A percentile compares a stretch with the other conserved stretches of the same genome.
Evolutionary conservation across 2,888 invertebrate genomes (phyloP).

Genomic region (Conus canariensis): DNA sequence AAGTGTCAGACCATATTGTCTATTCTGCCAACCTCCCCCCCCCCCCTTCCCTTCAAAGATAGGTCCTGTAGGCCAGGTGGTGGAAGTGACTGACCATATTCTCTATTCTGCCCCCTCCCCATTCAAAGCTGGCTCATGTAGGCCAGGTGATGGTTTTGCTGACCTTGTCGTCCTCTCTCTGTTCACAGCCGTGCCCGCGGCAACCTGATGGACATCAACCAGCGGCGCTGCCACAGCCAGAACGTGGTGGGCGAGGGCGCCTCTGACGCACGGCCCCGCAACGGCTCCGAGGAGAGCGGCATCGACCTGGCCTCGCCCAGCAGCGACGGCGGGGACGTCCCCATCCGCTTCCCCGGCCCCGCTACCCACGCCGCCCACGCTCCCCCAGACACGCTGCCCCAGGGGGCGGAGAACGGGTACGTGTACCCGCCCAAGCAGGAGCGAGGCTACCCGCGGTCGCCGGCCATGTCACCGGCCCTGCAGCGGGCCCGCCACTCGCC

Average conservation of each 20-base stretch:
- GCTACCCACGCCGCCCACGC: background rate
- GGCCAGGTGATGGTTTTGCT: background rate
- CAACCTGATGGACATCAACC: conserved; percentile 82
- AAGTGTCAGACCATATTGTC: no score
- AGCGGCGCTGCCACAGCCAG: conserved; percentile 63
- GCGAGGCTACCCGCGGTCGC: conserved; percentile 47
- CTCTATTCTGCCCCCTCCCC: no score
- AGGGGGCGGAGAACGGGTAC: background rate
- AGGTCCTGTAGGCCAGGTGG: no score
- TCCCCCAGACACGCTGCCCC: background rate
- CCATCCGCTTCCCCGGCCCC: background rate
- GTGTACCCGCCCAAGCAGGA: conserved; percentile 40
- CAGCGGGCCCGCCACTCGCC: conserved; percentile 55
- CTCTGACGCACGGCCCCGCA: conserved; percentile 35
- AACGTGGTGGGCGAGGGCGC: conserved; percentile 60
- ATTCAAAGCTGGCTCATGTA: no score
- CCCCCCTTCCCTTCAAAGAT: no score
- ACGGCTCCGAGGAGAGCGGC: conserved; percentile 67
- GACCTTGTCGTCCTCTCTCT: background rate
- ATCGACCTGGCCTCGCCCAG: conserved; percentile 63
- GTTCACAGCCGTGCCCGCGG: conserved; percentile 80
- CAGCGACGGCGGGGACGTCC: conserved; percentile 44
- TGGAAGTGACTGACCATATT: no score
- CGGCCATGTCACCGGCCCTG: background rate
- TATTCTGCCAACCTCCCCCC: background rate